These are phyloP conservation scores for Poecilia wingei DNA, from an alignment of 2,797 vertebrate species.

Conservation along the genomic window DNA sequence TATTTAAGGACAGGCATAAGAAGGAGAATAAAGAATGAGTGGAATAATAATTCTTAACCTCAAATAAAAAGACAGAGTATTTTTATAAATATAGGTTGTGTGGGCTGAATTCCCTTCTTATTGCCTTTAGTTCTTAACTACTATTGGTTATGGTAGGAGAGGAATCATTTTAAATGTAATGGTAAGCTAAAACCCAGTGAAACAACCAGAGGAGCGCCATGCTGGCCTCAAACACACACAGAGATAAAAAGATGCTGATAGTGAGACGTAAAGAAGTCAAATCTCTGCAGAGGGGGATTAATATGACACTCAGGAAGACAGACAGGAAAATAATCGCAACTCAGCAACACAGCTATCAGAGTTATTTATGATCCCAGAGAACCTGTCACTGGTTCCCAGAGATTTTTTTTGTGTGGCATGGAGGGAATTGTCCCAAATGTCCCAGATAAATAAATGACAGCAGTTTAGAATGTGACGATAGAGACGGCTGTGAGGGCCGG, in stretches of 20 bases:
- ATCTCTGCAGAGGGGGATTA: slow-evolving; percentile 38
- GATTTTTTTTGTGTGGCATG: slow-evolving; percentile 11
- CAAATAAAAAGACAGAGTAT: slow-evolving; percentile 10
- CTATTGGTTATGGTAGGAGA: slow-evolving; percentile 3
- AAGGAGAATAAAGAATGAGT: not conserved
- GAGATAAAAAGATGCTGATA: slow-evolving; percentile 39
- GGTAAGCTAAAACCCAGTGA: slow-evolving; percentile 1
- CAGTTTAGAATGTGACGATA: slow-evolving; percentile 35
- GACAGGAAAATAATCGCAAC: slow-evolving; percentile 40
- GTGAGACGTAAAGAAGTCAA: slow-evolving; percentile 26
- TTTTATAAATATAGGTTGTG: slow-evolving; percentile 18
- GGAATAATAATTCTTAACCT: slow-evolving; percentile 9
- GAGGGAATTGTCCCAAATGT: slow-evolving; percentile 21
- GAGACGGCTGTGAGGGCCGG: slow-evolving; percentile 27
- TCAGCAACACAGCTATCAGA: slow-evolving; percentile 30
- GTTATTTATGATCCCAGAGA: slow-evolving; percentile 51
- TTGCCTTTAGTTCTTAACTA: slow-evolving; percentile 13
- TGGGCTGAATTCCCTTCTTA: slow-evolving; percentile 2
- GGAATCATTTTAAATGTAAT: not conserved
- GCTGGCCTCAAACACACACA: slow-evolving; percentile 6
- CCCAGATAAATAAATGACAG: slow-evolving; percentile 41
- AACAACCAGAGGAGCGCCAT: not conserved
- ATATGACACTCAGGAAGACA: slow-evolving; percentile 43
- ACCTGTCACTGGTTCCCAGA: slow-evolving; percentile 38
- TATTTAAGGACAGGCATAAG: slow-evolving; percentile 23